Conservation (phyloP, 2,797 vertebrate genomes). For the Chaunax sp. region DNA sequence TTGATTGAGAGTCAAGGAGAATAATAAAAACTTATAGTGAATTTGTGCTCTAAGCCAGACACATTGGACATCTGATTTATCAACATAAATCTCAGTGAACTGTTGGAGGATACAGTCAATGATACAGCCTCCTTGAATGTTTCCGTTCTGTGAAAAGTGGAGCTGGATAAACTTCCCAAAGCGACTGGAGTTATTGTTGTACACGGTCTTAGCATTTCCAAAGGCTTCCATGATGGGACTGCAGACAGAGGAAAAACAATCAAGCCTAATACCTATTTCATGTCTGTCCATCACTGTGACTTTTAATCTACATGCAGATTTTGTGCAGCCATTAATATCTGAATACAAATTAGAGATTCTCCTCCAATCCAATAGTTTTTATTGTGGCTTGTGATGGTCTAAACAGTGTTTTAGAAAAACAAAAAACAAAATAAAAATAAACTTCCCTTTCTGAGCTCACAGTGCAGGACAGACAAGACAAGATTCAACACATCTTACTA, state of each 20-base stretch:
- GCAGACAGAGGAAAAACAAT: slow-evolving; percentile 44
- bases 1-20: slow-evolving; percentile 64
- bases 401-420: no score
- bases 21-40: neutral
- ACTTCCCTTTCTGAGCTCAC: no score
- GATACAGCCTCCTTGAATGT: slow-evolving; percentile 93
- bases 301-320: neutral
- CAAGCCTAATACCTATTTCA: neutral
- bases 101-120: slow-evolving; percentile 90
- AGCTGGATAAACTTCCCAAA: slow-evolving; percentile 96
- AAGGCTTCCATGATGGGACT: slow-evolving; percentile 95
- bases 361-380: no score
- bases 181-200: slow-evolving; percentile 96
- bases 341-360: neutral
- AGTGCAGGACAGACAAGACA: neutral
- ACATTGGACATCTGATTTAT: neutral
- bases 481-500: neutral
- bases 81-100: neutral
- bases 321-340: neutral
- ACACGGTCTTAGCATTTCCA: slow-evolving; percentile 93
- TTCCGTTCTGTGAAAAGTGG: slow-evolving; percentile 91
- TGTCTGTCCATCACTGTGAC: neutral
- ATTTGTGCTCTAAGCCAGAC: neutral
- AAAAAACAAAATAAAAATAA: no score
- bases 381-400: no score